phyloP scores from a whole-genome alignment of 1,140 invertebrate genomes.

The Lepidostoma basale region DNA sequence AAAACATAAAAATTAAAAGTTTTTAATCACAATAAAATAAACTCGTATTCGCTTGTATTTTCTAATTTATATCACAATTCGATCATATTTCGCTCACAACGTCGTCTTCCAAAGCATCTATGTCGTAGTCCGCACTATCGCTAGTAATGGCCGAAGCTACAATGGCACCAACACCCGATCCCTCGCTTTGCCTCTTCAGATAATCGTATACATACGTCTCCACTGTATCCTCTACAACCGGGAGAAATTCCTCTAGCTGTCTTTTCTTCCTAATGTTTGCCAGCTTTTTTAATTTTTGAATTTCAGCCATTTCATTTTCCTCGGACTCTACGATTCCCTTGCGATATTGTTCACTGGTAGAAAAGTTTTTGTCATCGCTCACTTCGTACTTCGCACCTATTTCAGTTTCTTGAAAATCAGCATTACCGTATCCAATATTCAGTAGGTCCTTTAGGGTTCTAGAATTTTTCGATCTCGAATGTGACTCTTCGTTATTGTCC shows the following conservation, averaged over 20 bases:
- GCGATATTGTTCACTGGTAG: constrained; percentile 61
- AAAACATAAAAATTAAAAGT: background rate
- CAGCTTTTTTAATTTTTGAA: constrained; percentile 48
- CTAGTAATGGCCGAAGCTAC: constrained; percentile 53
- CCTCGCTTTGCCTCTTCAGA: constrained; percentile 52
- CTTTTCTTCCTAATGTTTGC: constrained; percentile 49
- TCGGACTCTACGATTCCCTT: constrained; percentile 64
- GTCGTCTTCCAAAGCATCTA: constrained; percentile 42
- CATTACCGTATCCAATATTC: constrained; percentile 51
- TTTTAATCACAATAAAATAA: constrained; percentile 23
- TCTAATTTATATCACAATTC: constrained; percentile 32
- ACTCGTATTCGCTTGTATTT: background rate
- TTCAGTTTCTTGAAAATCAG: constrained; percentile 63
- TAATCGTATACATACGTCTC: constrained; percentile 55
- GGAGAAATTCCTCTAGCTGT: constrained; percentile 53
- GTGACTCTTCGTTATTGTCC: constrained; percentile 45
- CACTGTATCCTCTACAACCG: constrained; percentile 54
- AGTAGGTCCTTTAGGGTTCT: constrained; percentile 41
- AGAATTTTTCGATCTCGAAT: constrained; percentile 37
- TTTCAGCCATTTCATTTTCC: constrained; percentile 54
- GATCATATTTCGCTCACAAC: constrained; percentile 45
- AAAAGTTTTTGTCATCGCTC: constrained; percentile 55
- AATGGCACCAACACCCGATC: constrained; percentile 51
- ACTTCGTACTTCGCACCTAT: constrained; percentile 63
- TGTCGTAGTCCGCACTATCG: constrained; percentile 48